These are phyloP conservation scores for Apotomis turbidana DNA, from an alignment of 2,888 invertebrate species.

Conservation along the genomic window DNA sequence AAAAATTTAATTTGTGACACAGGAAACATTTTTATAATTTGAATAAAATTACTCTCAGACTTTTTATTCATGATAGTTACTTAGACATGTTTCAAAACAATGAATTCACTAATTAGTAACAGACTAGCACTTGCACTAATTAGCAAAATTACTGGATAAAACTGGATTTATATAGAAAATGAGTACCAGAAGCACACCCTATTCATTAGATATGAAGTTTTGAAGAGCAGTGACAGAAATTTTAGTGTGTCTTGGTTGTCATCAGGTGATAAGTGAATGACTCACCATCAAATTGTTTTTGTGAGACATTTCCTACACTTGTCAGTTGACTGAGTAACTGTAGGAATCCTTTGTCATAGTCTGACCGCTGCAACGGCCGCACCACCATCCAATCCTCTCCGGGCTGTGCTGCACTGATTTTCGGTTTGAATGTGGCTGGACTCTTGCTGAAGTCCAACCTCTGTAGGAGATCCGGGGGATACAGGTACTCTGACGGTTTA, in stretches of 20 bases:
- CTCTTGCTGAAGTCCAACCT: slow-evolving; percentile 87
- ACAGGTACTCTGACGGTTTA: slow-evolving; percentile 81
- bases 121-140: too few species aligned
- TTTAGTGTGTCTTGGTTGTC: too few species aligned
- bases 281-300: slow-evolving; percentile 92
- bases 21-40: too few species aligned
- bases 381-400: slow-evolving; percentile 90
- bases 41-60: too few species aligned
- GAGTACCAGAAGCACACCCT: too few species aligned
- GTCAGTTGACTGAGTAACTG: slow-evolving; percentile 93
- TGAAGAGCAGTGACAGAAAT: too few species aligned
- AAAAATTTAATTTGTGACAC: too few species aligned
- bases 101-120: too few species aligned
- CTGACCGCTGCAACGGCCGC: slow-evolving; percentile 90
- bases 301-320: slow-evolving; percentile 90
- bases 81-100: too few species aligned
- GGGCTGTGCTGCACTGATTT: slow-evolving; percentile 87
- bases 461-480: slow-evolving; percentile 86
- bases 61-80: too few species aligned
- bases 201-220: neutral
- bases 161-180: too few species aligned
- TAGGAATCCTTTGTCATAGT: slow-evolving; percentile 93
- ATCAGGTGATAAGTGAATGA: slow-evolving; percentile 39
- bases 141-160: too few species aligned
- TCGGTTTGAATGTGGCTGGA: slow-evolving; percentile 86